Base-by-base conservation (phyloP, 1,140 invertebrate genomes). In the Trichoplusia ni region DNA sequence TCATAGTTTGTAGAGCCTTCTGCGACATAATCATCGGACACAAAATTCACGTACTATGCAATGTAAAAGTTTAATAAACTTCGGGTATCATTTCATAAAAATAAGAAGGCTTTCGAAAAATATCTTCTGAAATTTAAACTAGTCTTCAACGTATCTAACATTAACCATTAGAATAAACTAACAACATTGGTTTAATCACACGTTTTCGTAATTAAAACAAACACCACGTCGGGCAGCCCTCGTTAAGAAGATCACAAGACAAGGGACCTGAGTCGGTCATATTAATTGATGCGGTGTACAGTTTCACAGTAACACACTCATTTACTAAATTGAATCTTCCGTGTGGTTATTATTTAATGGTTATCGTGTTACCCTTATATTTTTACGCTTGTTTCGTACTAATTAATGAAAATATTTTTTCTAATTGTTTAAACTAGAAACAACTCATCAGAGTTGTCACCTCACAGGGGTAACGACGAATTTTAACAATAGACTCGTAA, bases 221-320 rank as follows among this genome's bases (percentile, higher is more conserved):
- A 29, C 18, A 63, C 6, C 2, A 21, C 6, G 11, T 8, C 29
- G 6, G 18, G 3, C 60, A 18, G 23, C 23, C 14, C 31, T 35
- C 65, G 31, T 66, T 66, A 49, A 25, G 14, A 62, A 62, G 37
- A 65, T 67, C 59, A 49, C 27, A 40, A 47, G 25, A 31, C 58
- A 27, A 58, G 23, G 37, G 38, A 42, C 18, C 11, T 38, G 49
- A 58, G 29, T 49, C 37, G 38, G 40, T 59, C 63, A 65, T 13
- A 60, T 66, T 53, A 74, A 74, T 71, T 54, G 67, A 74, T 33
- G 31, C 25, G 44, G 61, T 71, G 56, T 73, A 51, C 21, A 59
- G 56, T 73, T 73, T 65, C 69, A 58, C 9, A 29, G 42, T 31
- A 2, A 25, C 56, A 40, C 25, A 64, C 8, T 66, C 53, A 29